Percentiles rank a stretch among this genome's conserved stretches.
phyloP scores from a whole-genome alignment of 1,140 invertebrate species.

The Neodiprion lecontei region DNA sequence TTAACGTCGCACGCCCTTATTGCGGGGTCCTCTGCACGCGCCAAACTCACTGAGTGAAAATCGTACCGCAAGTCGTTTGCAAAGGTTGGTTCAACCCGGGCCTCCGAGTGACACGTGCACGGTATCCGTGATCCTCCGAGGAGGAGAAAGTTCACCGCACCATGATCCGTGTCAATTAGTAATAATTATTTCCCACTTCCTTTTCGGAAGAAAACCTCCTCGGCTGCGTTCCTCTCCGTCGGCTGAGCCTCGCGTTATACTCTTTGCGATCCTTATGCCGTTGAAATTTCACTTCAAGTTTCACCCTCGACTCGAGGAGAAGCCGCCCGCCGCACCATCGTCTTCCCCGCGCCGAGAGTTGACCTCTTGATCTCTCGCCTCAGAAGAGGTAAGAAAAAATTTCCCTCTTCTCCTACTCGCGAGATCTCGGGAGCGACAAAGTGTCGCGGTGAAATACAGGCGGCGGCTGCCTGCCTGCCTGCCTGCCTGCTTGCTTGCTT shows the following conservation, averaged over 20 bases:
- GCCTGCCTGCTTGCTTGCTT: background rate
- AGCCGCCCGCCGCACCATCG: background rate
- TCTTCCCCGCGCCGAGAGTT: background rate
- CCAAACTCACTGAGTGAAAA: too few species aligned
- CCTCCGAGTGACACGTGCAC: too few species aligned
- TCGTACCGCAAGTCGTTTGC: too few species aligned
- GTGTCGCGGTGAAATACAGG: background rate
- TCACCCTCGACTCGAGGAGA: background rate
- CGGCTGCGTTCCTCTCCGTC: background rate
- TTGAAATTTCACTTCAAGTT: background rate
- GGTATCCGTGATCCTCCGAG: too few species aligned
- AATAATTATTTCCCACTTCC: slow-evolving; percentile 2
- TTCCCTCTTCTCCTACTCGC: background rate
- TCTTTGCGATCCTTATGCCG: background rate
- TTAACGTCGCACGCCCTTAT: too few species aligned
- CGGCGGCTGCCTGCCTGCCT: background rate
- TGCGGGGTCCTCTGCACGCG: too few species aligned
- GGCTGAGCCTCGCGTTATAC: background rate
- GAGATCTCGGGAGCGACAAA: slow-evolving; percentile 4
- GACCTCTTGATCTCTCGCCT: slow-evolving; percentile 1
- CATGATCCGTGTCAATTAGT: background rate
- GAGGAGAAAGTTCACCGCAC: too few species aligned
- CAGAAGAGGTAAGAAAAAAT: background rate
- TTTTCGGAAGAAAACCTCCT: background rate
- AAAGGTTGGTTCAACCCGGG: too few species aligned